Percentiles rank a stretch among this genome's conserved stretches.
These are phyloP conservation scores for Aphaenogaster rudis DNA, from an alignment of 1,140 invertebrate species.

Conservation along the genomic window DNA sequence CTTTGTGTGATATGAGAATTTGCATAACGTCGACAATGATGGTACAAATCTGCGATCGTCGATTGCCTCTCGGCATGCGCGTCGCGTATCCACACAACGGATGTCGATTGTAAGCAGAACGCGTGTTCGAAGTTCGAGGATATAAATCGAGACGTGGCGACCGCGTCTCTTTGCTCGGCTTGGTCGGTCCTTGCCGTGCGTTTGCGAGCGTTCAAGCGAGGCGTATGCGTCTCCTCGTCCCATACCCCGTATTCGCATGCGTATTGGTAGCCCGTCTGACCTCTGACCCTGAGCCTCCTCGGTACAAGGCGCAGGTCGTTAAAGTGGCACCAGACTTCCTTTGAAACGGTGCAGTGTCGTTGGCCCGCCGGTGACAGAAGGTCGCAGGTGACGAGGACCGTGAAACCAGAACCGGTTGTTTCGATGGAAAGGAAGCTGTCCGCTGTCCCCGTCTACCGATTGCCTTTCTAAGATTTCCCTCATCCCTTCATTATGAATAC, in stretches of 20 bases:
- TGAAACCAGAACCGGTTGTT: conserved; percentile 77
- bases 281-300: conserved; percentile 78
- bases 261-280: conserved; percentile 77
- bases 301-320: conserved; percentile 77
- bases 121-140: conserved; percentile 15
- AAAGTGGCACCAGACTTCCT: conserved; percentile 80
- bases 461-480: conserved; percentile 70
- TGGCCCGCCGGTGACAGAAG: conserved; percentile 77
- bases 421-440: conserved; percentile 65
- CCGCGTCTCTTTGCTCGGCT: conserved; percentile 19
- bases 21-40: not conserved
- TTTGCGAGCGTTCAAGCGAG: not conserved
- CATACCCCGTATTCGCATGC: conserved; percentile 49
- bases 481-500: conserved; percentile 48
- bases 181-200: conserved; percentile 26
- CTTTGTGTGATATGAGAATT: not conserved
- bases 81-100: not conserved
- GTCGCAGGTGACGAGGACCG: conserved; percentile 79
- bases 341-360: conserved; percentile 79
- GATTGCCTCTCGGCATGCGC: not conserved
- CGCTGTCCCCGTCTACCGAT: conserved; percentile 49
- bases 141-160: conserved; percentile 64
- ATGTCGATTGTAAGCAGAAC: conserved; percentile 11
- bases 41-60: not conserved
- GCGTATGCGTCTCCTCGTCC: conserved; percentile 48